Evolutionary conservation across 1,140 invertebrate species (phyloP).

Genomic region (Cyclargus thomasi): DNA sequence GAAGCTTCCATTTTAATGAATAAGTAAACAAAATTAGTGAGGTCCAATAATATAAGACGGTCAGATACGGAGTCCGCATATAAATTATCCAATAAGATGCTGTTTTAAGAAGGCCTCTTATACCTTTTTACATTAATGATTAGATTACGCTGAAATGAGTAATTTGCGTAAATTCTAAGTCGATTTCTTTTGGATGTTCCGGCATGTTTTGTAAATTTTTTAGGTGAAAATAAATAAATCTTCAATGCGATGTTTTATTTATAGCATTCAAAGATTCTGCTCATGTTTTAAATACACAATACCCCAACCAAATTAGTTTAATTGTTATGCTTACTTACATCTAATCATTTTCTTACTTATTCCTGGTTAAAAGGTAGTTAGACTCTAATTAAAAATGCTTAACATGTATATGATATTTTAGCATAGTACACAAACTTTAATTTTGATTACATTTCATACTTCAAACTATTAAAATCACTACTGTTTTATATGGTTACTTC

Average conservation of each 20-base stretch:
- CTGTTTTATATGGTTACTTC: too few relatives aligned
- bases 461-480: too few relatives aligned
- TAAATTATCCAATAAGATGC: constrained; percentile 56
- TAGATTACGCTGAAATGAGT: constrained; percentile 13
- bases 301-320: too few relatives aligned
- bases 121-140: constrained; percentile 38
- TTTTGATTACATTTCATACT: too few relatives aligned
- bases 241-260: neutral
- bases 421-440: too few relatives aligned
- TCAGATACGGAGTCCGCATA: constrained; percentile 53
- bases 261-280: neutral
- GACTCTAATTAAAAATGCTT: too few relatives aligned
- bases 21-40: constrained; percentile 71
- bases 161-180: constrained; percentile 11
- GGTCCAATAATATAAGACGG: constrained; percentile 52
- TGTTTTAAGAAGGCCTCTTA: constrained; percentile 24
- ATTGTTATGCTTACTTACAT: too few relatives aligned
- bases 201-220: neutral
- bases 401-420: too few relatives aligned
- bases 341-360: too few relatives aligned
- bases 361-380: too few relatives aligned
- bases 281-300: neutral
- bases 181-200: constrained; percentile 7
- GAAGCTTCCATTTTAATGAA: constrained; percentile 63
- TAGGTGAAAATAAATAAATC: neutral